Evolutionary conservation across 2,113 vertebrate species (phyloP).

Genomic region (Colaptes auratus): DNA sequence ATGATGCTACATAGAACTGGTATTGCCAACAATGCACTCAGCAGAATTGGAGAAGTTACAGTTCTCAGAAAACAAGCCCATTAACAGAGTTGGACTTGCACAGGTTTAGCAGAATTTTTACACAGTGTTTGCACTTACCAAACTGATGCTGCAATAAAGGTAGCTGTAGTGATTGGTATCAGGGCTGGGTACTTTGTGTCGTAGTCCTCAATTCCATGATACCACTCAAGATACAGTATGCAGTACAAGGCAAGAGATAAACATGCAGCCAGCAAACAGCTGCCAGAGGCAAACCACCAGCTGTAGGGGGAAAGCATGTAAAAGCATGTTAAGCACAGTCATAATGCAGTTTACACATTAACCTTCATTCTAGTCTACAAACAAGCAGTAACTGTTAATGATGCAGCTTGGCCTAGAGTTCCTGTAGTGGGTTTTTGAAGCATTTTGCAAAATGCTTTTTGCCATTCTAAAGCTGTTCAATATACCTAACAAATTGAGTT

Average conservation of each 20-base stretch:
- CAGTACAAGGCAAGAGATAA: conserved; percentile 87
- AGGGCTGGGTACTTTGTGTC: conserved; percentile 88
- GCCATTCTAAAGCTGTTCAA: not conserved
- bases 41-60: not conserved
- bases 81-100: not conserved
- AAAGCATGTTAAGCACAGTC: not conserved
- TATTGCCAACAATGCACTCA: not conserved
- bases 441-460: not conserved
- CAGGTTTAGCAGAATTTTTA: not conserved
- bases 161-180: conserved; percentile 87
- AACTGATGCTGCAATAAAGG: conserved; percentile 90
- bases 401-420: not conserved
- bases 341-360: not conserved
- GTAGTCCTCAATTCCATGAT: conserved; percentile 86
- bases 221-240: conserved; percentile 94
- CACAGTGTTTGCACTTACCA: conserved; percentile 79
- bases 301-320: conserved; percentile 54
- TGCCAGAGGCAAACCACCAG: conserved; percentile 88
- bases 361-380: not conserved
- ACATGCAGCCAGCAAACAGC: conserved; percentile 80
- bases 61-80: not conserved
- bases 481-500: not conserved
- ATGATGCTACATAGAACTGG: rapidly evolving
- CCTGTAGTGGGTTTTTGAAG: not conserved
- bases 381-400: not conserved